These are phyloP conservation scores for Leptoclinus maculatus DNA, from an alignment of 2,797 vertebrate genomes.

Conservation along the genomic window DNA sequence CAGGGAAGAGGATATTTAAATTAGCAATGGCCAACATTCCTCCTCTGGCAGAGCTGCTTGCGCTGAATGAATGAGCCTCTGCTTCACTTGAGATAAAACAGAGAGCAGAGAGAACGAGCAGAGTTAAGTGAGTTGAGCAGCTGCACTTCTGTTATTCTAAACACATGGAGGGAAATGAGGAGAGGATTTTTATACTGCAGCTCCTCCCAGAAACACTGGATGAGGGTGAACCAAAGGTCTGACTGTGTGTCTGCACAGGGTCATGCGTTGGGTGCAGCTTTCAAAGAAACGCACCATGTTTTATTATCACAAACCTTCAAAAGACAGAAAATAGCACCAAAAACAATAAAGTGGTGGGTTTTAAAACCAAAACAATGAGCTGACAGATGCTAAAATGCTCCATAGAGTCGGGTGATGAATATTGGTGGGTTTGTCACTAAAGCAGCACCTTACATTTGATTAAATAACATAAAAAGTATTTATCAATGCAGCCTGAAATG, in stretches of 20 bases:
- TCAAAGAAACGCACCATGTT: constrained; percentile 13
- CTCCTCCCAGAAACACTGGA: constrained; percentile 49
- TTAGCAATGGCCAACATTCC: constrained; percentile 24
- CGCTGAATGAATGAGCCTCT: constrained; percentile 21
- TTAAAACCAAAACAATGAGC: background rate
- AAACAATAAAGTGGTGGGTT: background rate
- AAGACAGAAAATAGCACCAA: background rate
- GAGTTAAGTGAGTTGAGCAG: constrained; percentile 50
- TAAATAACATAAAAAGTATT: background rate
- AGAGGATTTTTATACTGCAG: constrained; percentile 47
- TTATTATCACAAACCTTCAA: background rate
- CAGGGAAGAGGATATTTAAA: constrained; percentile 31
- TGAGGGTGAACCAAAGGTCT: constrained; percentile 50
- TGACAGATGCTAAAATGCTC: background rate
- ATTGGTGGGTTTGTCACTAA: background rate
- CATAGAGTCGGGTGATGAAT: background rate
- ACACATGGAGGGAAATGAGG: constrained; percentile 57
- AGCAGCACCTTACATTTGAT: background rate
- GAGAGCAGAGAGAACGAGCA: constrained; percentile 4
- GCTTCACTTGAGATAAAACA: constrained; percentile 36
- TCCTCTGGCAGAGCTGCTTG: constrained; percentile 28
- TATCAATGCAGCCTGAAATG: background rate
- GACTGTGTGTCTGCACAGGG: constrained; percentile 25
- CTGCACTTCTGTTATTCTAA: constrained; percentile 63
- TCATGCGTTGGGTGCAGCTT: constrained; percentile 33